These are phyloP conservation scores for Cheilosia pagana DNA, from an alignment of 2,888 invertebrate species.

Conservation along the genomic window DNA sequence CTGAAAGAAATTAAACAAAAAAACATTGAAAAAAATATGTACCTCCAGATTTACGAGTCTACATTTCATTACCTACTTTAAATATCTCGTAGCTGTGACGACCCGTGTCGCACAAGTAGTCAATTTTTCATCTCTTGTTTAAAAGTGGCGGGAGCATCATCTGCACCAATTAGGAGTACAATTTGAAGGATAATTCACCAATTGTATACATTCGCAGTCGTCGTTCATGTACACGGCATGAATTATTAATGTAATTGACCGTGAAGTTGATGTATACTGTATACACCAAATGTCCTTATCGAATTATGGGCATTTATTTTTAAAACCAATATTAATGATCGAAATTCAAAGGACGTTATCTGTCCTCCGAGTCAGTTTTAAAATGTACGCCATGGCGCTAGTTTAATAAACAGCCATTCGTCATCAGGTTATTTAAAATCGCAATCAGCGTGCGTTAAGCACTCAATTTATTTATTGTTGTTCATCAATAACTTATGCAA, in stretches of 20 bases:
- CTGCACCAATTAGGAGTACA: slow-evolving; percentile 9
- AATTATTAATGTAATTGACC: slow-evolving; percentile 2
- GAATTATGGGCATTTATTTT: slow-evolving; percentile 1
- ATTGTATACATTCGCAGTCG: not conserved
- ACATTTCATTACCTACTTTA: too few relatives aligned
- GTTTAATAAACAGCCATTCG: slow-evolving; percentile 9
- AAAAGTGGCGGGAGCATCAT: not conserved
- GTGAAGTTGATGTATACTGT: not conserved
- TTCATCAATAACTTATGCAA: not conserved
- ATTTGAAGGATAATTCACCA: slow-evolving; percentile 11
- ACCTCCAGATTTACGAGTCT: too few relatives aligned
- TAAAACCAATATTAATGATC: slow-evolving; percentile 15
- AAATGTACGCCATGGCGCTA: not conserved
- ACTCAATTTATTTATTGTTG: not conserved
- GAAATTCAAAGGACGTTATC: slow-evolving; percentile 7
- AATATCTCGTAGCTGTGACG: too few relatives aligned
- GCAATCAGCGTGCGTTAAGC: slow-evolving; percentile 8
- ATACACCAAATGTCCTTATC: not conserved
- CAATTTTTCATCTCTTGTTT: not conserved
- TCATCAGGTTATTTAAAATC: not conserved
- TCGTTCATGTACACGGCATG: not conserved
- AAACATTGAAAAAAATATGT: too few relatives aligned
- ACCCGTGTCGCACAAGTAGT: too few relatives aligned
- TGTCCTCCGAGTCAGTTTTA: slow-evolving; percentile 9
- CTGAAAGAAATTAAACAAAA: too few relatives aligned